These are phyloP conservation scores for Epinotia nisella DNA, from an alignment of 2,888 invertebrate species.

Conservation along the genomic window DNA sequence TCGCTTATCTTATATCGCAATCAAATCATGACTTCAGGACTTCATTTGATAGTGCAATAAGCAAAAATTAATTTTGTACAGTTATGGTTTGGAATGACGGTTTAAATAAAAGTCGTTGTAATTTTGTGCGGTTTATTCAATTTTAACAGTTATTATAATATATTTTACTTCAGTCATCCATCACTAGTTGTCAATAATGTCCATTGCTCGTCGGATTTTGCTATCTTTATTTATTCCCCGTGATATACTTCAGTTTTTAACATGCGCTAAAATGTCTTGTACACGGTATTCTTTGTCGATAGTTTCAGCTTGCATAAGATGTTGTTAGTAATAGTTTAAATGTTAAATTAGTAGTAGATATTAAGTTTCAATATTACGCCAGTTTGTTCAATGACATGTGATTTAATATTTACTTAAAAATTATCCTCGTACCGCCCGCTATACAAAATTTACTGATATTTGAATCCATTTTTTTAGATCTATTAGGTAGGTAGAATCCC, in stretches of 20 bases:
- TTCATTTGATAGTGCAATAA: no score
- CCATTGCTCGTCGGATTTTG: conserved; percentile 50
- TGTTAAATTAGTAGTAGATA: conserved; percentile 63
- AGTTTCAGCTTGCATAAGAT: conserved; percentile 49
- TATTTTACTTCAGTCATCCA: conserved; percentile 83
- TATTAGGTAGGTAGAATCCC: background rate
- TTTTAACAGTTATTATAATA: conserved; percentile 81
- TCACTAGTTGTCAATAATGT: conserved; percentile 67
- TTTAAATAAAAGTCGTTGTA: conserved; percentile 64
- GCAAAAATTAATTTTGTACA: no score
- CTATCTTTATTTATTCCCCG: conserved; percentile 48
- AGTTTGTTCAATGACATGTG: conserved; percentile 61
- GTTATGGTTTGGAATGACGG: background rate
- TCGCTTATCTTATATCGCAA: no score
- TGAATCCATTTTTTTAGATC: background rate
- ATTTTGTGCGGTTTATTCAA: conserved; percentile 84
- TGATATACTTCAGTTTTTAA: conserved; percentile 45
- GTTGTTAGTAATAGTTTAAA: conserved; percentile 41
- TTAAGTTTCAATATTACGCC: conserved; percentile 59
- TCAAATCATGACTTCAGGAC: no score
- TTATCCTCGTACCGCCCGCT: background rate
- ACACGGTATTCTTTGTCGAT: conserved; percentile 25
- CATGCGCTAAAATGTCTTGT: conserved; percentile 28
- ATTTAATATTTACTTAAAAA: conserved; percentile 68
- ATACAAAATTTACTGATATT: background rate